Evolutionary conservation across 2,113 vertebrate species (phyloP).

Genomic region (cat (Felis catus)): DNA sequence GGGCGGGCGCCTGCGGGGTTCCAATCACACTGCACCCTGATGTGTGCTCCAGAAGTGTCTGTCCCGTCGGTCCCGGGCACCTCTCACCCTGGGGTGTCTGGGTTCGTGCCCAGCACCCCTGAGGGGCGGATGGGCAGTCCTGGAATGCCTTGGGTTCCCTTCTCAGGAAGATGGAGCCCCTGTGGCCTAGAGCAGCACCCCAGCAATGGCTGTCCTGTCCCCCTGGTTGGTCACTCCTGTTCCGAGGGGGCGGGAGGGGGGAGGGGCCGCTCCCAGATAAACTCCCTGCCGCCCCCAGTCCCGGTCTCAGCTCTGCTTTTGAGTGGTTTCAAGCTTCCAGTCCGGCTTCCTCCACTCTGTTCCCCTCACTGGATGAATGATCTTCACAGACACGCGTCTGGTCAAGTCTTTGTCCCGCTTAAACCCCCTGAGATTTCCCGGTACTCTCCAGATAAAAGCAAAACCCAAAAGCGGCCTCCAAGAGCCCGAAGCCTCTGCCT

Average conservation of each 20-base stretch:
- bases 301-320: background rate
- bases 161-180: background rate
- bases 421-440: too few species aligned
- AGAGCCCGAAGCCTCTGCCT: background rate
- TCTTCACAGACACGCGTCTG: background rate
- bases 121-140: background rate
- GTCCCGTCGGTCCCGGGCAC: rapidly evolving
- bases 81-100: background rate
- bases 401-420: rapidly evolving
- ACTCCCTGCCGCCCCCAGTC: rapidly evolving
- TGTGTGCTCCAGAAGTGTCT: rapidly evolving
- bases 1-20: rapidly evolving
- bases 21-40: rapidly evolving
- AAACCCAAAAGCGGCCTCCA: background rate
- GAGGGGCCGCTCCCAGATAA: rapidly evolving
- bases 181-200: background rate
- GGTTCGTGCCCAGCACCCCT: rapidly evolving
- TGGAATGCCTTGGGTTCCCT: background rate
- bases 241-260: too few species aligned
- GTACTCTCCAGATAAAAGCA: background rate
- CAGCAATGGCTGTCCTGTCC: rapidly evolving
- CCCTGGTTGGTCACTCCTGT: rapidly evolving
- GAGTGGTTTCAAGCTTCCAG: rapidly evolving
- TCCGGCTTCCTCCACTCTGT: rapidly evolving
- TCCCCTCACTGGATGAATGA: background rate